A percentile compares a stretch with the other conserved stretches of the same genome.
These are phyloP conservation scores for Zosterops borbonicus DNA, from an alignment of 2,113 vertebrate genomes.

Conservation along the genomic window DNA sequence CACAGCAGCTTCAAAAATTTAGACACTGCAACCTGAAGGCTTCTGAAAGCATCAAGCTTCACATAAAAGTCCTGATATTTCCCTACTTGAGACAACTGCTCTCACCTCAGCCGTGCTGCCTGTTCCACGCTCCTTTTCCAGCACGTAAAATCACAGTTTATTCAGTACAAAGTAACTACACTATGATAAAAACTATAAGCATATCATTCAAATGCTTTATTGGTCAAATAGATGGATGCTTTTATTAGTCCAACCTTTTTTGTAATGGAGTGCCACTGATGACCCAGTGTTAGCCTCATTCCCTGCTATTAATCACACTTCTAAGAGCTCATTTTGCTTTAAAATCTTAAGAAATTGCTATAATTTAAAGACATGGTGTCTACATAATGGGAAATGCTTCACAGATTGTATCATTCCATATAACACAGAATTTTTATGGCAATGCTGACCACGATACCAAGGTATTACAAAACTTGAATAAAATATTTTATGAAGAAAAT, in stretches of 20 bases:
- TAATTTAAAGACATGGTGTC: slow-evolving; percentile 82
- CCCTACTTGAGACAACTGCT: slow-evolving; percentile 6
- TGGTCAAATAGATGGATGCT: slow-evolving; percentile 82
- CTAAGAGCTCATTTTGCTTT: slow-evolving; percentile 84
- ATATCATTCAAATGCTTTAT: slow-evolving; percentile 81
- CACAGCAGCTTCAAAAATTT: slow-evolving; percentile 52
- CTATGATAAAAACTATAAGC: slow-evolving; percentile 73
- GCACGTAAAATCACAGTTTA: slow-evolving; percentile 74
- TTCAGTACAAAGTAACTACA: slow-evolving; percentile 69
- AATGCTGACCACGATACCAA: slow-evolving; percentile 71
- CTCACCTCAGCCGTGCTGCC: not conserved
- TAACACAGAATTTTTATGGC: slow-evolving; percentile 72
- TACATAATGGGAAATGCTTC: slow-evolving; percentile 81
- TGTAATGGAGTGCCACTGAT: slow-evolving; percentile 82
- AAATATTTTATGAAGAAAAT: slow-evolving; percentile 57
- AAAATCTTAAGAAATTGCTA: slow-evolving; percentile 85
- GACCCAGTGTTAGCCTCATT: slow-evolving; percentile 80
- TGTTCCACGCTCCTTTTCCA: slow-evolving; percentile 46
- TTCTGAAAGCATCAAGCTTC: slow-evolving; percentile 28
- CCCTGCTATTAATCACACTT: slow-evolving; percentile 82
- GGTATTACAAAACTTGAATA: slow-evolving; percentile 66
- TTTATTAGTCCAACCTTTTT: slow-evolving; percentile 82
- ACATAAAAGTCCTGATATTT: slow-evolving; percentile 19
- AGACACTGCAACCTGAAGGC: slow-evolving; percentile 50
- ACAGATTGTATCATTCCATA: slow-evolving; percentile 77